A percentile compares a stretch with the other conserved stretches of the same genome.
Conservation (phyloP, 2,797 vertebrate species). For the Glossophaga mutica region DNA sequence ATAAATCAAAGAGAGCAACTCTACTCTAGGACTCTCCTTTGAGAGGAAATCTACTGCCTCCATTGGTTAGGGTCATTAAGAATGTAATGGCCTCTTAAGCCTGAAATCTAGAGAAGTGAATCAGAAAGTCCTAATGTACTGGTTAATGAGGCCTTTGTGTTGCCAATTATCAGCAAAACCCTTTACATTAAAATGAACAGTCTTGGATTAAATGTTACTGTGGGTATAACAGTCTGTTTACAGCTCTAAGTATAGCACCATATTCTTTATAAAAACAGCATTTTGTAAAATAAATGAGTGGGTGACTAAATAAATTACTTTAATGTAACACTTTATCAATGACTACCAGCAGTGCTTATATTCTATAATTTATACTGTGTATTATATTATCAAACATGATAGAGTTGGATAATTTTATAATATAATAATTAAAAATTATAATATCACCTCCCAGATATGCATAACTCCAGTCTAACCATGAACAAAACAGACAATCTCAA, state of each 20-base stretch:
- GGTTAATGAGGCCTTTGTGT: conserved; percentile 77
- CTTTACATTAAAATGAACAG: conserved; percentile 63
- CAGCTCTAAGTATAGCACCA: neutral
- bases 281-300: neutral
- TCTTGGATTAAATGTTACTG: conserved; percentile 52
- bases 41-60: conserved; percentile 73
- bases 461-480: neutral
- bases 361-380: neutral
- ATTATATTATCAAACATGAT: neutral
- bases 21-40: conserved; percentile 70
- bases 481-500: neutral
- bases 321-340: neutral
- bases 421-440: neutral
- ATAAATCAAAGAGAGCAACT: conserved; percentile 76
- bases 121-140: conserved; percentile 78
- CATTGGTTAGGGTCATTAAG: conserved; percentile 78
- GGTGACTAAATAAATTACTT: neutral
- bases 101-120: conserved; percentile 74
- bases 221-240: neutral
- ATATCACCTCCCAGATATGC: neutral
- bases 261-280: neutral
- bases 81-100: conserved; percentile 79
- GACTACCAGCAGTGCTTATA: neutral
- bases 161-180: conserved; percentile 67
- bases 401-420: neutral